phyloP scores from a whole-genome alignment of 1,140 invertebrate species.

The Myzus persicae region DNA sequence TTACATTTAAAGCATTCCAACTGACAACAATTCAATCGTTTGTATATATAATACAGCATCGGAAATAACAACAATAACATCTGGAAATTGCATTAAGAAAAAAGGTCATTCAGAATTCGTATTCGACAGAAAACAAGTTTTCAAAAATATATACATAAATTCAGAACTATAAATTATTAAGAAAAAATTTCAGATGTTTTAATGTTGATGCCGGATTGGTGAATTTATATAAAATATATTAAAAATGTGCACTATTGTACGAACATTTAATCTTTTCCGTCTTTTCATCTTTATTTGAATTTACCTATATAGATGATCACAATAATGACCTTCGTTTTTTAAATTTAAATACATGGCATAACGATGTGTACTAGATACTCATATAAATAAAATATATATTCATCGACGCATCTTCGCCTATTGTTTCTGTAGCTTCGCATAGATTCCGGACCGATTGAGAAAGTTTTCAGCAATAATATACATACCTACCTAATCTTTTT shows the following conservation, averaged over 20 bases:
- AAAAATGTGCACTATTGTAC: neutral
- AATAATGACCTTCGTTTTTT: neutral
- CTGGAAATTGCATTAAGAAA: neutral
- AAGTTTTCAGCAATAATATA: neutral
- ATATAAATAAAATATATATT: neutral
- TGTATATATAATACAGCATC: neutral
- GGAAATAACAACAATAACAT: conserved; percentile 11
- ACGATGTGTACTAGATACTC: neutral
- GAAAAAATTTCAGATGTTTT: neutral
- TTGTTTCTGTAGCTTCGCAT: neutral
- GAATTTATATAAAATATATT: neutral
- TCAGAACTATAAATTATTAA: neutral
- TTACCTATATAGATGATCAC: neutral
- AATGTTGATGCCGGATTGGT: neutral
- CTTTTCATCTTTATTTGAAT: neutral
- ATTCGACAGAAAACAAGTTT: neutral
- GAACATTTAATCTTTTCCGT: neutral
- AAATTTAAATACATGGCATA: neutral
- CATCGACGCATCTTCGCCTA: neutral
- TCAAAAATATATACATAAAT: neutral
- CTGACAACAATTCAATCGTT: conserved; percentile 28
- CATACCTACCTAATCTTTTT: neutral
- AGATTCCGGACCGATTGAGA: neutral
- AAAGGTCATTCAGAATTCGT: neutral
- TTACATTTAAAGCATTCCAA: conserved; percentile 27